Conservation (phyloP, 2,113 vertebrate species). For the Labrus mixtus region DNA sequence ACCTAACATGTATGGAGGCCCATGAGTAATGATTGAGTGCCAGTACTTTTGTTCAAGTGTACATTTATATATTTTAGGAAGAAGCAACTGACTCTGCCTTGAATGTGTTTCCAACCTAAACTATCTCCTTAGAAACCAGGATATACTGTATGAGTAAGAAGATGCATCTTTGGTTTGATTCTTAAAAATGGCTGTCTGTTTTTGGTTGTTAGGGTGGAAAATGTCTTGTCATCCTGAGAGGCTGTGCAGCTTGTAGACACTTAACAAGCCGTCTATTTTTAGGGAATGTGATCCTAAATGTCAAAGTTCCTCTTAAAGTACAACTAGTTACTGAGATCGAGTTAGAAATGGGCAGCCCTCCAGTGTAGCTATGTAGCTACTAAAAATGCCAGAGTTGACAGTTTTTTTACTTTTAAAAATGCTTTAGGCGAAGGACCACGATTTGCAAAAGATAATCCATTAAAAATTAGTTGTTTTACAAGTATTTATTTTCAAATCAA, state of each 20-base stretch:
- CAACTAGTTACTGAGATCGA: conserved; percentile 55
- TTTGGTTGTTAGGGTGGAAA: not conserved
- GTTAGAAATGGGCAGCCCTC: conserved; percentile 30
- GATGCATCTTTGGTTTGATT: no score
- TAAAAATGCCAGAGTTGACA: not conserved
- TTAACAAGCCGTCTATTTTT: conserved; percentile 73
- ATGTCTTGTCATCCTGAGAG: not conserved
- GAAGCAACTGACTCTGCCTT: no score
- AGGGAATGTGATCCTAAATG: conserved; percentile 79
- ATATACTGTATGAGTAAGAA: not conserved
- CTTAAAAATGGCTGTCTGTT: not conserved
- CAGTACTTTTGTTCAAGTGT: no score
- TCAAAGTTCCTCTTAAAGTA: conserved; percentile 65
- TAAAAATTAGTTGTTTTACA: no score
- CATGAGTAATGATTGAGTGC: no score
- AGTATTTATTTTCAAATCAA: not conserved
- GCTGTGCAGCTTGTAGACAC: conserved; percentile 22
- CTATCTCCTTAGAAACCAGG: no score
- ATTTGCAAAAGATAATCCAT: no score
- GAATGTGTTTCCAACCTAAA: no score
- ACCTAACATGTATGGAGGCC: no score
- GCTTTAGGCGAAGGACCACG: not conserved
- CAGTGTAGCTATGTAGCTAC: not conserved
- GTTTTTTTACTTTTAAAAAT: not conserved
- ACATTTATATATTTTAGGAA: no score